Base-by-base conservation (phyloP, 2,888 invertebrate species). In the Eupithecia inturbata region DNA sequence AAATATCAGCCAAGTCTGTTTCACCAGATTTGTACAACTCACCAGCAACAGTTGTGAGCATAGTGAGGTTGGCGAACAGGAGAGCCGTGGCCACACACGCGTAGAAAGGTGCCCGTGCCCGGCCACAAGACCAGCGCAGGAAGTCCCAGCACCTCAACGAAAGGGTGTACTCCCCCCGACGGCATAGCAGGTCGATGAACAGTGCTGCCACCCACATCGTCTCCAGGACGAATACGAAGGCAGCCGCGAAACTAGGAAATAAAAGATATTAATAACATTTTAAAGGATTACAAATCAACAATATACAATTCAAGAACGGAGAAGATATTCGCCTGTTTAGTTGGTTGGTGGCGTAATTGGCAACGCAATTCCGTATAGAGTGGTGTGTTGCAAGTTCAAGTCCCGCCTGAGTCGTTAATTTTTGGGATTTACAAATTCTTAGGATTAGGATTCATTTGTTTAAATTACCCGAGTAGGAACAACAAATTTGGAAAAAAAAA, bases 131-230 rank as follows among this genome's bases (percentile, higher is more conserved):
- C 94, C 94, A 94, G 5, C 94, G 84, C 81, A 86, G 82, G 85
- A 93, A 93, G 83, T 94, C 94, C 94, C 94, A 94, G 76, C 94
- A 94, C 0, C 94, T 86, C 22, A 94, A 83, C 1, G 90, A 85
- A 69, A 93, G 77, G 0, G 94, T 91, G 82, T 94, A 94, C 73
- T 94, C 94, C 10, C 94, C 94, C 0, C 93, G 87, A 0, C 94
- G 89, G 70, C 92, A 92, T 12, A 94, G 83, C 28, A 94, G 84
- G 83, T 94, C 94, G 74, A 94, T 91, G 82, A 94, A 94, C 3
- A 94, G 74, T 0, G 94, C 94, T 10, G 86, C 90, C 57, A 93
- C 94, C 94, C 94, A 94, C 94, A 94, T 94, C 39, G 94, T 94
- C 83, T 94, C 94, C 77, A 94, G 78, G 9, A 93, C 79, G n/a